Conservation (phyloP, 2,113 vertebrate genomes). For the Pluvianellus socialis region DNA sequence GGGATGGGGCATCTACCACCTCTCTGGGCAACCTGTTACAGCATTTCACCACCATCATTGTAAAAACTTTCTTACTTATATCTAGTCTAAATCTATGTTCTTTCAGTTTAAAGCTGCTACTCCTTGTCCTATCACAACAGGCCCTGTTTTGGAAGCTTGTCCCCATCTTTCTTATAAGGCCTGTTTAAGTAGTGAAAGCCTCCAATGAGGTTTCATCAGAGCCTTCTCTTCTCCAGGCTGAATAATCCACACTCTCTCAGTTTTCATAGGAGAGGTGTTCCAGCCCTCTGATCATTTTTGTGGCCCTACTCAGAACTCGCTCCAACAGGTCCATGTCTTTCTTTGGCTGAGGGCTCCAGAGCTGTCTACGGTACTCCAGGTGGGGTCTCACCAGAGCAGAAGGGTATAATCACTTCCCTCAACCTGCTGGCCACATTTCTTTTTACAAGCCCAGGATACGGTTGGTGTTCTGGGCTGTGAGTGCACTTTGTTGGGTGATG, state of each 20-base stretch:
- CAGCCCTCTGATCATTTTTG: background rate
- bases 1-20: background rate
- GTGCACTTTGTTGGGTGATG: background rate
- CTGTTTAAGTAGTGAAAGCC: background rate
- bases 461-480: background rate
- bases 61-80: background rate
- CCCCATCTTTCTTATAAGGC: background rate
- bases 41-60: background rate
- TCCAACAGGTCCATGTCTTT: background rate
- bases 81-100: background rate
- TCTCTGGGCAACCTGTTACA: background rate
- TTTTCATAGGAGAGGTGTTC: background rate
- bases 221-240: background rate
- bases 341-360: background rate
- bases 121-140: background rate
- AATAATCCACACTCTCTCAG: background rate
- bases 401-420: background rate
- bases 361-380: background rate
- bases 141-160: background rate
- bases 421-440: background rate
- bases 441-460: background rate
- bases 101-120: background rate
- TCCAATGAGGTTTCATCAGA: background rate
- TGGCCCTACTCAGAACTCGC: background rate
- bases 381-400: background rate